Evolutionary conservation across 2,113 vertebrate genomes (phyloP).

Genomic region (Athene cunicularia): DNA sequence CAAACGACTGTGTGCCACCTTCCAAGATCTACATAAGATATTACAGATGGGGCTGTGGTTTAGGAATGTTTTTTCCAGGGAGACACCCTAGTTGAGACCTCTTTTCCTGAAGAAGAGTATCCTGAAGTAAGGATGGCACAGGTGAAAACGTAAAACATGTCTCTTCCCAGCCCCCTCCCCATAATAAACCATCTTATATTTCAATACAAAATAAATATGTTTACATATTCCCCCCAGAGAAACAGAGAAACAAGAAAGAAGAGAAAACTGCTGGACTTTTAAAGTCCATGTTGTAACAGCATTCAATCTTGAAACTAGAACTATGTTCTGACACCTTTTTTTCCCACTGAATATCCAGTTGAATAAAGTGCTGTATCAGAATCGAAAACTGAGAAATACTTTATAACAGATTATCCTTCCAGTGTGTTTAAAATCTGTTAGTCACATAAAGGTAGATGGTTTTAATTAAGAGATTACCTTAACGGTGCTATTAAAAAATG

Average conservation of each 20-base stretch:
- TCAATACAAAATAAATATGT: neutral
- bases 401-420: neutral
- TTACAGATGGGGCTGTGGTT: neutral
- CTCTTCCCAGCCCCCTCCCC: rapidly evolving
- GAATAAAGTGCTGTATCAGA: neutral
- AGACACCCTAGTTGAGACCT: neutral
- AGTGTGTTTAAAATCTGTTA: neutral
- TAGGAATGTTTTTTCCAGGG: neutral
- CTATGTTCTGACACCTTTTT: neutral
- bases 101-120: neutral
- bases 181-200: neutral
- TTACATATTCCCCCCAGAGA: neutral
- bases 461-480: neutral
- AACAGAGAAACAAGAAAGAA: neutral
- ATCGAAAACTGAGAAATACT: neutral
- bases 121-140: neutral
- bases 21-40: neutral
- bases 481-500: neutral
- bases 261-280: neutral
- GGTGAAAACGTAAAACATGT: neutral
- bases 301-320: neutral
- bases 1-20: neutral
- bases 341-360: neutral
- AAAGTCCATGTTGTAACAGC: neutral
- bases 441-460: neutral